Base-by-base conservation (phyloP, 2,797 vertebrate species). In the Parauchenoglanis punctatus region DNA sequence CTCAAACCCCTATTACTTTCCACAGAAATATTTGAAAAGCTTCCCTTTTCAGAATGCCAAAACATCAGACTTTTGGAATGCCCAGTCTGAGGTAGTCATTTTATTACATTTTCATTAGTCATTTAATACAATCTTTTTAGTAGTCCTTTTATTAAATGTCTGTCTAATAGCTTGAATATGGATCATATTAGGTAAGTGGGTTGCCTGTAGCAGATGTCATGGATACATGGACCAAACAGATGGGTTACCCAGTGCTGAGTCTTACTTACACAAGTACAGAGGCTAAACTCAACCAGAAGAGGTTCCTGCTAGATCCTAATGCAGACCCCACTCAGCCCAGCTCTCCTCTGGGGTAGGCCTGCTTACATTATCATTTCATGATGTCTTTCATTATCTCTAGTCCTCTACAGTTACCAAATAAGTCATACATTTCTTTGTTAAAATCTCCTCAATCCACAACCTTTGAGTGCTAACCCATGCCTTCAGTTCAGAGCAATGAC, bases 151-250 rank as follows among this genome's bases (percentile, higher is more conserved):
- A 40, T 40, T 40, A 40, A 73, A 15, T n/a, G 7, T 72, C 13
- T 65, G 65, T 40, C 12, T 76, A 61, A 56, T 70, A 18, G 5
- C 49, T 49, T 73, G 23, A 72, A 77, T 20, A 52, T 59, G 44
- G 58, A 35, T 72, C 44, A 54, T 52, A 2, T 56, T 86, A 99
- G 99, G 96, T 95, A 89, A 99, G 97, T 82, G 49, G 85, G 1
- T 59, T 95, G 61, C 93, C 95, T 7, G 96, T 99, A 65, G 95
- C 89, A 86, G 94, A 96, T 63, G 96, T 98, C 0, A 99, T 99
- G 99, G 96, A 99, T 90, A 99, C 97, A 0, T 99, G 99, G 99
- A 99, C 97, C 40, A 96, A 94, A 85, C 98, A 99, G 93, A 99
- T 99, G 99, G 98, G 98, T 13, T 99, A 98, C 81, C 98, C 99